A percentile compares a stretch with the other conserved stretches of the same genome.
These are phyloP conservation scores for Blera fallax DNA, from an alignment of 2,888 invertebrate genomes.

Conservation along the genomic window DNA sequence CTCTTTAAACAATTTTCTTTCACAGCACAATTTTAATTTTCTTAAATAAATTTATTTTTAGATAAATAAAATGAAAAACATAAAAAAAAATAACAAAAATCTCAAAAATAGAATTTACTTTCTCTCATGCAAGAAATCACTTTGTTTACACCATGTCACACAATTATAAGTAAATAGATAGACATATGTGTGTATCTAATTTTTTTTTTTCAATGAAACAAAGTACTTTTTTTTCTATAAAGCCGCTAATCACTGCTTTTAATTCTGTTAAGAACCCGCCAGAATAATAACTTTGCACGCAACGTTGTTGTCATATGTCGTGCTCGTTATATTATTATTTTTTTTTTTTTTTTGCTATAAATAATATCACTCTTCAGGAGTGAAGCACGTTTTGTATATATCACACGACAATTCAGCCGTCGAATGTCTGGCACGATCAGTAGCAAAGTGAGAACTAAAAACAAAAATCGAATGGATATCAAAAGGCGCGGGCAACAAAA, in stretches of 20 bases:
- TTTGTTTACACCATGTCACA: constrained; percentile 50
- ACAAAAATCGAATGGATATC: constrained; percentile 47
- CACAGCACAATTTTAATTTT: constrained; percentile 27
- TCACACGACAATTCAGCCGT: constrained; percentile 9
- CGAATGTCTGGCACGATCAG: constrained; percentile 61
- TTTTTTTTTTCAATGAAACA: background rate
- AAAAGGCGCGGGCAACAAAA: constrained; percentile 25
- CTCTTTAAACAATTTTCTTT: background rate
- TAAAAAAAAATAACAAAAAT: background rate
- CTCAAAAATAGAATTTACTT: constrained; percentile 5
- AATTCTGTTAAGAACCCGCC: background rate
- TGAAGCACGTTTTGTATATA: constrained; percentile 33
- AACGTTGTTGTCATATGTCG: constrained; percentile 7
- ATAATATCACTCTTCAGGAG: background rate
- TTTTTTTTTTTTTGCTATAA: background rate
- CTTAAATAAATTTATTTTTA: constrained; percentile 34
- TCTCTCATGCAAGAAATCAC: constrained; percentile 12
- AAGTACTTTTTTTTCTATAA: background rate
- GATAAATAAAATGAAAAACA: background rate
- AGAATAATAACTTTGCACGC: background rate
- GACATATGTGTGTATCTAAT: background rate
- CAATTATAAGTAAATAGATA: background rate
- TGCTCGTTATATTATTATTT: background rate
- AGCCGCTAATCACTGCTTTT: constrained; percentile 24
- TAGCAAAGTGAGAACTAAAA: constrained; percentile 63